phyloP scores from a whole-genome alignment of 35 echinoderm and acorn worm species.

The Diadema setosum region DNA sequence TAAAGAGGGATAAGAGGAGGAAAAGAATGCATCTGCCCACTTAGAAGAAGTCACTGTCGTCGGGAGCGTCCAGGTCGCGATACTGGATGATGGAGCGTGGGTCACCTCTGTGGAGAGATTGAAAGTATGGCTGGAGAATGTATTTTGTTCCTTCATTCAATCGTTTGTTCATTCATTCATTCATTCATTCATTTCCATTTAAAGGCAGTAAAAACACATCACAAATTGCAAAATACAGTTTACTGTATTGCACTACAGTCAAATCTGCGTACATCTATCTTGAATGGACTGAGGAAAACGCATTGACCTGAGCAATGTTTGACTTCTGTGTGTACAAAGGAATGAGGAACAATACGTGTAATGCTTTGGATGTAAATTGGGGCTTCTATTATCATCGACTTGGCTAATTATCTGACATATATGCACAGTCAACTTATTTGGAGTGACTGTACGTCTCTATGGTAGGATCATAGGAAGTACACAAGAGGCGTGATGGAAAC shows the following conservation, averaged over 20 bases:
- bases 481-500: too few species aligned
- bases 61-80: conserved; percentile 92
- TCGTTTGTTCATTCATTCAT: too few species aligned
- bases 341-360: neutral
- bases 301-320: neutral
- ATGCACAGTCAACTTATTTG: neutral
- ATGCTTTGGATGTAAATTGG: too few species aligned
- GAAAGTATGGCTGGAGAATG: neutral
- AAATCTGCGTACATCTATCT: neutral
- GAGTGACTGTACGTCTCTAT: neutral
- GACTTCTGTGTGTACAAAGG: neutral
- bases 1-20: too few species aligned
- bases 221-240: too few species aligned
- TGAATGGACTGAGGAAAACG: neutral
- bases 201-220: too few species aligned
- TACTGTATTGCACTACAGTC: too few species aligned
- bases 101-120: neutral
- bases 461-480: too few species aligned
- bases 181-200: neutral
- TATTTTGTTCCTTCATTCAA: neutral
- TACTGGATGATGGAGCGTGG: conserved; percentile 79
- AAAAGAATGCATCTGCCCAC: neutral
- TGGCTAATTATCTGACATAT: neutral
- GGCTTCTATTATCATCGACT: neutral
- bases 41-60: conserved; percentile 86